phyloP scores from a whole-genome alignment of 2,113 vertebrate species.

The Pseudolaguvia tuberculata region DNA sequence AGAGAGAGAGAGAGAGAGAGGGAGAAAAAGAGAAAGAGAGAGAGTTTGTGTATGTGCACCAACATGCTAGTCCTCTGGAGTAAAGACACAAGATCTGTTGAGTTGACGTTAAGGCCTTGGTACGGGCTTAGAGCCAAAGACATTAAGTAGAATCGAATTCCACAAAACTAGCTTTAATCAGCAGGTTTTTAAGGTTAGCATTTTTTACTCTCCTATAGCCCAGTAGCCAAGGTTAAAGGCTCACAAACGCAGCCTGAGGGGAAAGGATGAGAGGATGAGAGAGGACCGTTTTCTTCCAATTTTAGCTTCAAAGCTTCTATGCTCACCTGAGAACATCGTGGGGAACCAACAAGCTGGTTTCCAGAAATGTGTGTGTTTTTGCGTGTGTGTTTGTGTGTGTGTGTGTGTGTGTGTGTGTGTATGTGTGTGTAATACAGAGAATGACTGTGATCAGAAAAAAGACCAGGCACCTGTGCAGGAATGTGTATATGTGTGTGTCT shows the following conservation, averaged over 20 bases:
- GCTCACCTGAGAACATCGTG: constrained; percentile 7
- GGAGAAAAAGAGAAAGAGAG: not conserved
- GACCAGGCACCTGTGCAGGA: not conserved
- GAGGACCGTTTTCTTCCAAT: constrained; percentile 32
- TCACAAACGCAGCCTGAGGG: constrained; percentile 56
- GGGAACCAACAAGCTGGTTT: constrained; percentile 14
- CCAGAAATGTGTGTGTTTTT: constrained; percentile 5
- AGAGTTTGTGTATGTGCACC: constrained; percentile 35
- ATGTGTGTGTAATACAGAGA: not conserved
- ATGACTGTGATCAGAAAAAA: not conserved
- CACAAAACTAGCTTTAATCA: constrained; percentile 99
- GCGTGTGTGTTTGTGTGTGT: constrained; percentile 10
- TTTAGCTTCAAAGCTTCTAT: constrained; percentile 28
- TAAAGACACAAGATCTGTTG: constrained; percentile 76
- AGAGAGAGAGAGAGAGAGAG: constrained; percentile 21
- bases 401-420: constrained; percentile 4
- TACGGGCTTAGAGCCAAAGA: constrained; percentile 85
- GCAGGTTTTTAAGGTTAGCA: constrained; percentile 99
- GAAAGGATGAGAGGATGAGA: constrained; percentile 61
- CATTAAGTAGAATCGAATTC: constrained; percentile 99
- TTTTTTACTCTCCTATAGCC: constrained; percentile 89
- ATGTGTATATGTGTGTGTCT: constrained; percentile 10
- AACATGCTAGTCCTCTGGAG: constrained; percentile 59
- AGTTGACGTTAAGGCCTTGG: constrained; percentile 86
- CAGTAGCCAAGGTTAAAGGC: constrained; percentile 97